Evolutionary conservation across 2,113 vertebrate species (phyloP).

Genomic region (Bos indicus): DNA sequence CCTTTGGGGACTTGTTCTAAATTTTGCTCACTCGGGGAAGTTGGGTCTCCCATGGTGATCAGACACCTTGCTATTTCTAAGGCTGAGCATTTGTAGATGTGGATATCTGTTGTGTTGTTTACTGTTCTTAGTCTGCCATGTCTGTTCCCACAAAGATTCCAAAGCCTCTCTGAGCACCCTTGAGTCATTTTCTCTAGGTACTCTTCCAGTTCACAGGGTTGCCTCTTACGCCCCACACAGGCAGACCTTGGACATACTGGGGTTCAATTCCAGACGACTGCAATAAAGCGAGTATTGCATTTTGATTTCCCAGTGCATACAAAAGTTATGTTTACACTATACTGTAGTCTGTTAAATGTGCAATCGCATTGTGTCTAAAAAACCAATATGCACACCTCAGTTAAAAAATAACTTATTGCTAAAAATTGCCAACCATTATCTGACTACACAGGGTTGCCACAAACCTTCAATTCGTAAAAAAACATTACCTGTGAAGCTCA

Average conservation of each 20-base stretch:
- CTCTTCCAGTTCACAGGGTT: background rate
- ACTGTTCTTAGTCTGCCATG: background rate
- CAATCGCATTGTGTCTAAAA: background rate
- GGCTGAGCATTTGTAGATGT: background rate
- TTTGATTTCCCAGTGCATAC: background rate
- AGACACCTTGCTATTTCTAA: background rate
- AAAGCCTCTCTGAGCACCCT: background rate
- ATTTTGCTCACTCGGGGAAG: conserved; percentile 23
- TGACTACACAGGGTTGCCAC: background rate
- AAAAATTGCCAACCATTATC: background rate
- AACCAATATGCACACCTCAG: background rate
- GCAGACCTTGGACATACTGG: background rate
- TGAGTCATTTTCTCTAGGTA: background rate
- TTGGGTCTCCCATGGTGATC: background rate
- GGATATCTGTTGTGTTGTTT: background rate
- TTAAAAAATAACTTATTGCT: background rate
- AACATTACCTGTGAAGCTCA: background rate
- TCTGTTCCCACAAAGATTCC: background rate
- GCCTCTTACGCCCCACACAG: background rate
- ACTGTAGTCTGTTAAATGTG: background rate
- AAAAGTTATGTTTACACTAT: background rate
- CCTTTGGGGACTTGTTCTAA: conserved; percentile 2
- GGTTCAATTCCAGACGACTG: background rate
- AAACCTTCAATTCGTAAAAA: background rate
- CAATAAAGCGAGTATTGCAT: background rate